A percentile compares a stretch with the other conserved stretches of the same genome.
Conservation (phyloP, 2,888 invertebrate genomes). For the Mactromeris polynyma region DNA sequence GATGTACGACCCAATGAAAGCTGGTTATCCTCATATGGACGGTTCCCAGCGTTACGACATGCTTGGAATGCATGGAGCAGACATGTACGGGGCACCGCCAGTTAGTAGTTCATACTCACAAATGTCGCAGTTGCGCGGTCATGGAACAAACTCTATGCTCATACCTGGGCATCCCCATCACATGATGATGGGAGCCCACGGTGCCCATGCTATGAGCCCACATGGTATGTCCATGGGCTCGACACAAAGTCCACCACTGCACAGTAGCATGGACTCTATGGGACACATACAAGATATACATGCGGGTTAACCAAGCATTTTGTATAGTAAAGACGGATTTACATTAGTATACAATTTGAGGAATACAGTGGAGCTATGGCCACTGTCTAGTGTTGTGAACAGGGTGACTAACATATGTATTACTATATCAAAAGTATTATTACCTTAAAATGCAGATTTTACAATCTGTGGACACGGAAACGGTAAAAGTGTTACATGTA, state of each 20-base stretch:
- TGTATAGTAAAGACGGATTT: slow-evolving; percentile 39
- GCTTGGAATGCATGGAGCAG: slow-evolving; percentile 84
- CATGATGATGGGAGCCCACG: slow-evolving; percentile 88
- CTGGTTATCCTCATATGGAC: slow-evolving; percentile 83
- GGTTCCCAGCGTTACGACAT: slow-evolving; percentile 82
- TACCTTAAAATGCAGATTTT: slow-evolving; percentile 48
- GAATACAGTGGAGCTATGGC: slow-evolving; percentile 43
- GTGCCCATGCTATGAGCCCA: slow-evolving; percentile 86
- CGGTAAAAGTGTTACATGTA: slow-evolving; percentile 17
- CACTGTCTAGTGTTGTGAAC: slow-evolving; percentile 63
- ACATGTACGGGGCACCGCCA: slow-evolving; percentile 86
- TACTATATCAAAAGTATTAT: slow-evolving; percentile 59
- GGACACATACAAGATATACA: slow-evolving; percentile 87
- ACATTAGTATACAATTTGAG: not conserved
- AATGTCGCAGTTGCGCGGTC: slow-evolving; percentile 87
- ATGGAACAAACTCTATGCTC: slow-evolving; percentile 88
- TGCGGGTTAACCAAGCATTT: slow-evolving; percentile 78
- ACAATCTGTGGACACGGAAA: slow-evolving; percentile 34
- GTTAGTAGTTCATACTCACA: slow-evolving; percentile 86
- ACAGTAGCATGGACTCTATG: slow-evolving; percentile 86
- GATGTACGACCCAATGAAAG: slow-evolving; percentile 85
- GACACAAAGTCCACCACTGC: slow-evolving; percentile 87
- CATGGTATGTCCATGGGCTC: slow-evolving; percentile 86
- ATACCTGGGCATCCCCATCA: slow-evolving; percentile 88
- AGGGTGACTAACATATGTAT: slow-evolving; percentile 62